Base-by-base conservation (phyloP, 2,888 invertebrate species). In the Argyresthia albistria region DNA sequence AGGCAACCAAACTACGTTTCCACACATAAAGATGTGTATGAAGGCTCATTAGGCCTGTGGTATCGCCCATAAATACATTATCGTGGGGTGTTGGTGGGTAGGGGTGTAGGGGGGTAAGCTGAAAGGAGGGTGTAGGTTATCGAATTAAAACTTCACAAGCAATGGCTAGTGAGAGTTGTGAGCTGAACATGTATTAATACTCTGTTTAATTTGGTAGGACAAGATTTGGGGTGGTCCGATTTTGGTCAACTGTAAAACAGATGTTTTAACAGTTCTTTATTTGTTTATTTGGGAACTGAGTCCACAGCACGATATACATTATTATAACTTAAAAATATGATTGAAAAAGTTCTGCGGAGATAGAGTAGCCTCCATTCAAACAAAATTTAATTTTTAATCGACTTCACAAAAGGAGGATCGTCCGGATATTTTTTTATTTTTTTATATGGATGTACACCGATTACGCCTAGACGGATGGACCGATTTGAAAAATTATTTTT, bases 61-160 rank as follows among this genome's bases (percentile, higher is more conserved):
- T 83, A 86, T 86, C 80, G 80, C 67, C 80, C 84, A 83, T 86
- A 84, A 87, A 87, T 86, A 86, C 84, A 78, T 86, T 87, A 84
- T 84, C 73, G 76, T 68, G 62, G 60, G 57, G 59, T 58, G 61
- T 53, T 42, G 42, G 52, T n/a, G 59, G 60, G 55, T 57, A 56
- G 57, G 56, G 50, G 57, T 54, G 54, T 55, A 60, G 64, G 58
- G 63, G 61, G 62, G 25, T 60, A 58, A 62, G 58, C 54, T 55
- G 49, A n/a, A n/a, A n/a, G 54, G 12, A 55, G 66, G 69, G 65
- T 74, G 73, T 67, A 76, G 81, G 79, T 81, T 81, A 82, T 83
- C 82, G 79, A 81, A 83, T 81, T 82, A 82, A 81, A 83, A 82
- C 82, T 81, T 82, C 80, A 86, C 86, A 78, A 84, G 84, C 83